phyloP scores from a whole-genome alignment of 2,797 vertebrate species.

The Natrix natrix region DNA sequence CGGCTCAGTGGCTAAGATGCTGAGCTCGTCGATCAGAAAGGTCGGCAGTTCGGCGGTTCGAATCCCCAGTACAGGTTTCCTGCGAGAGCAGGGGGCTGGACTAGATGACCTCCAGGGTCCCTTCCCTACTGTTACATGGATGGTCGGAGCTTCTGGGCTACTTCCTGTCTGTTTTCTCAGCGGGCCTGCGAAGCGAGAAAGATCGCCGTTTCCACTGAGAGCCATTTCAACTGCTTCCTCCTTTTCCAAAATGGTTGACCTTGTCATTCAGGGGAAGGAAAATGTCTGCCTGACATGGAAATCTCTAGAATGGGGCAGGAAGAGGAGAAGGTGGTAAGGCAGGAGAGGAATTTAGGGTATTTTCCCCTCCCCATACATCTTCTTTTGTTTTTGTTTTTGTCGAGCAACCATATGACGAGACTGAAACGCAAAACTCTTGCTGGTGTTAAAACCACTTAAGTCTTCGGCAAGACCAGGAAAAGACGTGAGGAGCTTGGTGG shows the following conservation, averaged over 20 bases:
- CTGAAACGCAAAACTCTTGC: neutral
- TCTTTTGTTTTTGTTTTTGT: neutral
- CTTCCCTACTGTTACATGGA: neutral
- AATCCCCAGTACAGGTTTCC: too few relatives aligned
- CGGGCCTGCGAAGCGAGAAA: neutral
- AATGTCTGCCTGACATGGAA: neutral
- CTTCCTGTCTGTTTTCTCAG: neutral
- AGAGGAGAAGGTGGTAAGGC: neutral
- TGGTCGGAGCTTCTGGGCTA: neutral
- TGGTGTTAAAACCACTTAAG: neutral
- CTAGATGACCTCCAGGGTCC: too few relatives aligned
- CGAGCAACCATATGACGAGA: neutral
- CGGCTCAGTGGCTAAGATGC: too few relatives aligned
- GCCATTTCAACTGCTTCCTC: neutral
- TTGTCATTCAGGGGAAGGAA: neutral
- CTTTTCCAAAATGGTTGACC: neutral
- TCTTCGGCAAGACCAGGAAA: neutral
- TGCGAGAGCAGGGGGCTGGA: too few relatives aligned
- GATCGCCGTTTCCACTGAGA: neutral
- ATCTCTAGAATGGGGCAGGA: neutral
- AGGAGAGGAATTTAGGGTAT: neutral
- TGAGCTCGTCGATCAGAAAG: too few relatives aligned
- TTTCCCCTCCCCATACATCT: accelerated
- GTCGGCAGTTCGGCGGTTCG: too few relatives aligned
- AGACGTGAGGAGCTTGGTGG: neutral